Percentiles rank a stretch among this genome's conserved stretches.
Evolutionary conservation across 2,888 invertebrate genomes (phyloP).

Genomic region (Hirtodrosophila histrioides): DNA sequence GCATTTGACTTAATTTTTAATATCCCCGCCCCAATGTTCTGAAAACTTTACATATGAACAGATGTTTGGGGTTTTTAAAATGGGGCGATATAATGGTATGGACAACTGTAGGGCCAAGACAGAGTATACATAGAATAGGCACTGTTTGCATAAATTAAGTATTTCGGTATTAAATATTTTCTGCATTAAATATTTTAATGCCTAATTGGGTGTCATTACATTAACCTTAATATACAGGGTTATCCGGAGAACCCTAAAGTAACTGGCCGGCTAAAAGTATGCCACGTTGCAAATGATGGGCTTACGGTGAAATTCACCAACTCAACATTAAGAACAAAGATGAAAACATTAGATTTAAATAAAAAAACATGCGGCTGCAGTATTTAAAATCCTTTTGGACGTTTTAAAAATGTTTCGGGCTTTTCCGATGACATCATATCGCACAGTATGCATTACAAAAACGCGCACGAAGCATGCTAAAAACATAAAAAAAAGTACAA

Average conservation of each 20-base stretch:
- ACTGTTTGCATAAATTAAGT: conserved; percentile 21
- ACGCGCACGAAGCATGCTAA: conserved; percentile 8
- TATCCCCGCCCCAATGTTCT: conserved; percentile 28
- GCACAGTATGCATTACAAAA: not conserved
- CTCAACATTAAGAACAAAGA: too few species aligned
- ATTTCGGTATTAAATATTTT: conserved; percentile 5
- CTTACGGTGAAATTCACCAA: too few species aligned
- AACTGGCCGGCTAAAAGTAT: too few species aligned
- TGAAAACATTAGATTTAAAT: too few species aligned
- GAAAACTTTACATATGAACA: conserved; percentile 38
- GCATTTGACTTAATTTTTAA: conserved; percentile 68
- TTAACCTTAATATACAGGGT: too few species aligned
- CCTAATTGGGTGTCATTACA: too few species aligned
- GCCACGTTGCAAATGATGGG: too few species aligned
- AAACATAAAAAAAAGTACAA: not conserved
- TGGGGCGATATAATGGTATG: conserved; percentile 10
- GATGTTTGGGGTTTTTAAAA: conserved; percentile 28
- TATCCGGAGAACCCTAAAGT: too few species aligned
- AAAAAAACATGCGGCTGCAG: too few species aligned
- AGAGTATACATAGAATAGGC: not conserved
- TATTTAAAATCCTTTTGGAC: too few species aligned
- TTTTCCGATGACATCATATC: conserved; percentile 43
- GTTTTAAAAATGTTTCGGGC: not conserved
- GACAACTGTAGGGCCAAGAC: conserved; percentile 30
- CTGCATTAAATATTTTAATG: not conserved